Conservation (phyloP, 2,888 invertebrate species). For the Melolontha melolontha region DNA sequence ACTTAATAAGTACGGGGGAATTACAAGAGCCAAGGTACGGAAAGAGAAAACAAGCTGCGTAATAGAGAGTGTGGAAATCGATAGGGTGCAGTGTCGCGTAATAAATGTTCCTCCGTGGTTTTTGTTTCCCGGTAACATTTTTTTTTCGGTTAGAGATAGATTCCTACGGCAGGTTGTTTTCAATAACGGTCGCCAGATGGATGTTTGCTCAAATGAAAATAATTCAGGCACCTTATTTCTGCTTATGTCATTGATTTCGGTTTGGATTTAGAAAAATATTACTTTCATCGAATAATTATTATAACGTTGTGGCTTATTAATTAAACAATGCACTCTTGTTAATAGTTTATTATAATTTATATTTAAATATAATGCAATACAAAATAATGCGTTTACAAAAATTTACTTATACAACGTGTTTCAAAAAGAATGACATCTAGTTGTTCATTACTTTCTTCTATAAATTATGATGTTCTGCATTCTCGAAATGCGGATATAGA, state of each 20-base stretch:
- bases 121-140: constrained; percentile 27
- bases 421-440: too few species aligned
- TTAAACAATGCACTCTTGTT: too few species aligned
- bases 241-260: constrained; percentile 17
- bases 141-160: constrained; percentile 2
- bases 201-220: constrained; percentile 29
- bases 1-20: constrained; percentile 23
- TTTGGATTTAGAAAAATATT: constrained; percentile 1
- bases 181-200: constrained; percentile 27
- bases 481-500: too few species aligned
- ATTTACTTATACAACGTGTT: too few species aligned
- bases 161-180: constrained; percentile 20
- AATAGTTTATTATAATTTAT: too few species aligned
- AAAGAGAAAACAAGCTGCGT: constrained; percentile 16
- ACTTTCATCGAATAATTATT: constrained; percentile 16
- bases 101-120: constrained; percentile 37
- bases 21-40: not conserved
- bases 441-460: too few species aligned
- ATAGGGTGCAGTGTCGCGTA: constrained; percentile 34
- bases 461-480: too few species aligned
- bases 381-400: too few species aligned
- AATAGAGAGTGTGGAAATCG: constrained; percentile 36
- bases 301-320: too few species aligned
- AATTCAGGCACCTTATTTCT: constrained; percentile 12
- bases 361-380: not conserved